Evolutionary conservation across 2,797 vertebrate species (phyloP).

Genomic region (Rhadinocentrus ornatus): DNA sequence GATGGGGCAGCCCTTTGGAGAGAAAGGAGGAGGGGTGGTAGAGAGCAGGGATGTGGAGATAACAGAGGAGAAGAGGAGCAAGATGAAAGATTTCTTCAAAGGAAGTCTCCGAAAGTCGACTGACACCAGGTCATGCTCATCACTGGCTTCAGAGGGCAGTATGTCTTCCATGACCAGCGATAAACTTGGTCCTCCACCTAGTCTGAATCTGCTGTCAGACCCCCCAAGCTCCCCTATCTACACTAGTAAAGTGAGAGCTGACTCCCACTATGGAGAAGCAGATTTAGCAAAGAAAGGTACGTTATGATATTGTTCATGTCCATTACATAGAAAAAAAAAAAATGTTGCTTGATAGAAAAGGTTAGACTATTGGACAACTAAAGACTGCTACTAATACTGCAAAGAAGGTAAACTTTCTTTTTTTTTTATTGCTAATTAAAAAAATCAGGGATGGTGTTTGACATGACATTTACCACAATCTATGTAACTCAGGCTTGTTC

Average conservation of each 20-base stretch:
- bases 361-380: neutral
- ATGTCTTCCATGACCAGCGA: constrained; percentile 88
- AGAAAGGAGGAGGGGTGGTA: constrained; percentile 66
- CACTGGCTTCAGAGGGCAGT: constrained; percentile 93
- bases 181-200: constrained; percentile 81
- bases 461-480: too few relatives aligned
- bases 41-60: constrained; percentile 71
- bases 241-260: constrained; percentile 88
- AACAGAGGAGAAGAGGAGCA: constrained; percentile 86
- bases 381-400: too few relatives aligned
- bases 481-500: too few relatives aligned
- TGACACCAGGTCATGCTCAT: constrained; percentile 91
- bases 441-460: too few relatives aligned
- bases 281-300: constrained; percentile 81
- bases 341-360: neutral
- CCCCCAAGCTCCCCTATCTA: constrained; percentile 84
- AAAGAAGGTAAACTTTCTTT: too few relatives aligned
- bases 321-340: neutral
- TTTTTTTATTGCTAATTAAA: too few relatives aligned
- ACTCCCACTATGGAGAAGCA: constrained; percentile 83
- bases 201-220: constrained; percentile 79
- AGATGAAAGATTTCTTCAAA: constrained; percentile 92
- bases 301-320: constrained; percentile 11
- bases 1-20: constrained; percentile 70
- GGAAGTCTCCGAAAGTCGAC: constrained; percentile 89